Base-by-base conservation (phyloP, 1,140 invertebrate species). In the Plodia interpunctella region DNA sequence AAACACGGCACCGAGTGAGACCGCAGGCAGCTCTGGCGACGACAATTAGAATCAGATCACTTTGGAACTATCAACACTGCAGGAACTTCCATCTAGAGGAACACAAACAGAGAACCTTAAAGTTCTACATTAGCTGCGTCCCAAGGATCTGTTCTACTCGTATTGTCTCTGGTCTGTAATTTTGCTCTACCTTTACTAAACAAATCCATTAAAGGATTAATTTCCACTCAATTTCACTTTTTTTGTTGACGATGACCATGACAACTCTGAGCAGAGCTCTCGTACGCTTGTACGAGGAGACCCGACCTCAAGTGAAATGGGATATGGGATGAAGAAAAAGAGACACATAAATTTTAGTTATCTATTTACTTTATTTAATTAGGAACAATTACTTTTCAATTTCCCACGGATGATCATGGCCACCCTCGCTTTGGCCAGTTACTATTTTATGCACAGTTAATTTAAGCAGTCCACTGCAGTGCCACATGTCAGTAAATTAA, bases 381-480 rank as follows among this genome's bases (percentile, higher is more conserved):
- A n/a, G n/a, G n/a, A n/a, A n/a, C n/a, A n/a, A n/a, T n/a, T n/a
- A 11, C 32, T 35, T 35, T 35, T 9, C 10, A 35, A 35, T 35
- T 35, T 44, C 13, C 38, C 13, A 44, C 11, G 6, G 2, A 10
- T 32, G 30, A 32, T 11, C n/a, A 17, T 44, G 13, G 38, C 4
- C 13, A 15, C 38, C 38, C 38, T 44, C 5, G 10, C n/a, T 44
- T 44, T 15, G 13, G 13, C 38, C 32, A 44, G 38, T 44, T n/a
- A 15, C 38, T 44, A 44, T 44, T 44, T 44, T 44, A 44, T 44
- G 38, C 38, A 44, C 38, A 44, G 38, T 44, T 44, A 44, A 44
- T 44, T 44, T 44, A 44, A 44, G 38, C 10, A n/a, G 38, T 44
- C 38, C 38, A 44, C 13, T 44, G 38, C 38, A 44, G 38, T 44